Evolutionary conservation across 2,797 vertebrate species (phyloP).

Genomic region (Otolemur crassicaudatus): DNA sequence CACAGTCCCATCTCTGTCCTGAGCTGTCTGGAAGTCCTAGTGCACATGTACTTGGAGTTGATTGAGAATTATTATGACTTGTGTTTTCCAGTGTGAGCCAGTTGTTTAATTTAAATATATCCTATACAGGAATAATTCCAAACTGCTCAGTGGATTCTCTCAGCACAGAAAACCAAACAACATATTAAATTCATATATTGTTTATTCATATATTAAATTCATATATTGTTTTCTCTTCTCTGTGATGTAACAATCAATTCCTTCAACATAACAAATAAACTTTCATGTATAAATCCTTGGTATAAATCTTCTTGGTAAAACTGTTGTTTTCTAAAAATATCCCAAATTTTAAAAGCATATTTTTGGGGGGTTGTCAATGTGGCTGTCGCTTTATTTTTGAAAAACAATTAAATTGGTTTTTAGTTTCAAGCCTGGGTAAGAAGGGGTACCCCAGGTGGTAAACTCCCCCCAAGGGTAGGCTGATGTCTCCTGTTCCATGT

Average conservation of each 20-base stretch:
- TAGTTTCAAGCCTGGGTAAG: too few species aligned
- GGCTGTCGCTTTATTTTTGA: too few species aligned
- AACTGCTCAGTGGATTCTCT: not conserved
- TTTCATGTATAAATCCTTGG: not conserved
- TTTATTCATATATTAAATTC: not conserved
- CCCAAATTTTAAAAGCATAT: not conserved
- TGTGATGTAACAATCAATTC: not conserved
- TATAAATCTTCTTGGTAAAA: not conserved
- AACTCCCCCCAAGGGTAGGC: too few species aligned
- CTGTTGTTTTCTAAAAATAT: not conserved
- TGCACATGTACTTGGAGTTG: not conserved
- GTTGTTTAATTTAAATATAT: not conserved
- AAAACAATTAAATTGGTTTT: too few species aligned
- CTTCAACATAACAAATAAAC: not conserved
- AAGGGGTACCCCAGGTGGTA: too few species aligned
- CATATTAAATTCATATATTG: too few species aligned
- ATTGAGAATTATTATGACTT: not conserved
- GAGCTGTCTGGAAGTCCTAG: not conserved
- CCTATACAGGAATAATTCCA: not conserved
- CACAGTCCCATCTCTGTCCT: not conserved
- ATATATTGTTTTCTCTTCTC: not conserved
- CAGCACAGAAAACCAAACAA: too few species aligned
- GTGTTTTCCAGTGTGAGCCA: not conserved
- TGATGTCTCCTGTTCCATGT: too few species aligned
- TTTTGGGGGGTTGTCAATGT: not conserved